These are phyloP conservation scores for Onychostruthus taczanowskii DNA, from an alignment of 2,113 vertebrate genomes.

Conservation along the genomic window DNA sequence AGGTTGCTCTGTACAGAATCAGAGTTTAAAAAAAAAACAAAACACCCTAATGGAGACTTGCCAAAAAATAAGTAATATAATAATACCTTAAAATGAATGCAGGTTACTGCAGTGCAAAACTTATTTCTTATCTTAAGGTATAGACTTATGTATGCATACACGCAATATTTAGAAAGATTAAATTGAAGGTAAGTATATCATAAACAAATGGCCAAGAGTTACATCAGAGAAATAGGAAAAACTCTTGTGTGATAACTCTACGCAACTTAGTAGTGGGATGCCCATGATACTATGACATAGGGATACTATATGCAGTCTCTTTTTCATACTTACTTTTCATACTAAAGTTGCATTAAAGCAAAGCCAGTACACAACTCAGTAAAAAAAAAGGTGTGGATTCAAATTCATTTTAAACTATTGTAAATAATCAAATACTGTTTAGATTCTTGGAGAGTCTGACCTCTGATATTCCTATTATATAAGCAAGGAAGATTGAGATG, in stretches of 20 bases:
- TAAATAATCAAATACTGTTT: background rate
- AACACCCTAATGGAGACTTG: background rate
- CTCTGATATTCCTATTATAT: background rate
- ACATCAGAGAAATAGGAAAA: background rate
- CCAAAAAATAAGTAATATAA: background rate
- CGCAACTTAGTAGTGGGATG: background rate
- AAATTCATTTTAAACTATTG: background rate
- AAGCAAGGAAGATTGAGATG: background rate
- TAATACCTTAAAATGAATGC: background rate
- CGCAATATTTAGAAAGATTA: background rate
- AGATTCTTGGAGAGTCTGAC: background rate
- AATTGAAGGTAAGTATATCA: background rate
- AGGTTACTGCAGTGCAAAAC: background rate
- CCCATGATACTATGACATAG: background rate
- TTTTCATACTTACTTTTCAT: background rate
- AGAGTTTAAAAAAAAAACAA: background rate
- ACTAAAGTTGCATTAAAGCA: background rate
- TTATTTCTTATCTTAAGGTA: background rate
- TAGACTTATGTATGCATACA: background rate
- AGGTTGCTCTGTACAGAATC: constrained; percentile 17
- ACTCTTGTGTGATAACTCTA: background rate
- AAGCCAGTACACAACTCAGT: background rate
- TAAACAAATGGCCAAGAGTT: background rate
- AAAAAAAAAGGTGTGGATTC: background rate
- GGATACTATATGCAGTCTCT: background rate